These are phyloP conservation scores for Pempheris klunzingeri DNA, from an alignment of 2,797 vertebrate genomes.

Conservation along the genomic window DNA sequence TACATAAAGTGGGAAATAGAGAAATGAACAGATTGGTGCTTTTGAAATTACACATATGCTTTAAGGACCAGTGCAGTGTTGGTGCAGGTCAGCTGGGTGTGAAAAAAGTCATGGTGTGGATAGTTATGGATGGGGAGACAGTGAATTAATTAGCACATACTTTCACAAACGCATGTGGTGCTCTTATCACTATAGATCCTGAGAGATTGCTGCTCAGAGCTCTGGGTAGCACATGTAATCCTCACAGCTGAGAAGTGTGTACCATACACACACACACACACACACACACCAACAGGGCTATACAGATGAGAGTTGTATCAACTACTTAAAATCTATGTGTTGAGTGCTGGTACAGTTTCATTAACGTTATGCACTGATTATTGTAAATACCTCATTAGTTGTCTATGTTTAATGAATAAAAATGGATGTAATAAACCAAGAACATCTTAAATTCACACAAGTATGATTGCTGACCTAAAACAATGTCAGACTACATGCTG, in stretches of 20 bases:
- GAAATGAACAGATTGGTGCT: constrained; percentile 31
- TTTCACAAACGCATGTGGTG: constrained; percentile 76
- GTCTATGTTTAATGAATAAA: constrained; percentile 13
- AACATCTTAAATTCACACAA: constrained; percentile 10
- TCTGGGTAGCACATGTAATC: constrained; percentile 75
- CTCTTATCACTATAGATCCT: constrained; percentile 72
- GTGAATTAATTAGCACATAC: constrained; percentile 75
- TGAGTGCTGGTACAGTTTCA: constrained; percentile 39
- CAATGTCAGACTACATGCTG: not conserved
- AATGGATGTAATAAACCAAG: not conserved
- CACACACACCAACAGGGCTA: constrained; percentile 13
- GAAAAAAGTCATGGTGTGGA: constrained; percentile 50
- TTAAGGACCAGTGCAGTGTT: not conserved
- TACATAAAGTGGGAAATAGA: constrained; percentile 20
- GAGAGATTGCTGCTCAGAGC: constrained; percentile 59
- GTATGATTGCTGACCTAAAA: not conserved
- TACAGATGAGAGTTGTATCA: constrained; percentile 6
- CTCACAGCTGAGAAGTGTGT: constrained; percentile 60
- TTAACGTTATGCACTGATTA: constrained; percentile 11
- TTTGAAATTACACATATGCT: constrained; percentile 17
- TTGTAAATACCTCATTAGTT: not conserved
- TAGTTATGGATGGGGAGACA: constrained; percentile 32
- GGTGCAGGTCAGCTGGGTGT: constrained; percentile 40
- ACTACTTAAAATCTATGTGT: constrained; percentile 3
- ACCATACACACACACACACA: constrained; percentile 40